These are phyloP conservation scores for Chrysopa pallens DNA, from an alignment of 1,140 invertebrate species.

Conservation along the genomic window DNA sequence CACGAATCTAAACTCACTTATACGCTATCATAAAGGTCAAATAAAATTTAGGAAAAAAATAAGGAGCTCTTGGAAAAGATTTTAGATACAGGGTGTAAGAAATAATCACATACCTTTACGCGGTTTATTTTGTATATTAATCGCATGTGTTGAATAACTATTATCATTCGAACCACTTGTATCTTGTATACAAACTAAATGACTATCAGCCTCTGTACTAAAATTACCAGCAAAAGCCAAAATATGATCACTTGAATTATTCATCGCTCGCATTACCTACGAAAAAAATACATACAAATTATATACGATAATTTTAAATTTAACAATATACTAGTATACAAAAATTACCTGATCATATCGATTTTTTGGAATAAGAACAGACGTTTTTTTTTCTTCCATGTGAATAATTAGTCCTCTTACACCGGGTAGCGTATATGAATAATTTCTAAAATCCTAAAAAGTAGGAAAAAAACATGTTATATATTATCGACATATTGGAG, in stretches of 20 bases:
- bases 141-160: constrained; percentile 64
- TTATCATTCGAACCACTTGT: constrained; percentile 45
- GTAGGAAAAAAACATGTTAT: no score
- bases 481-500: no score
- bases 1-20: no score
- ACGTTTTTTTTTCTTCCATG: constrained; percentile 69
- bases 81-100: no score
- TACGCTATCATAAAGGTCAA: no score
- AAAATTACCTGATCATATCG: constrained; percentile 53
- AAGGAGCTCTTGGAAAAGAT: no score
- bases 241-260: constrained; percentile 71
- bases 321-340: neutral
- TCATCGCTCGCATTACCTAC: constrained; percentile 57
- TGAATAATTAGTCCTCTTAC: constrained; percentile 65
- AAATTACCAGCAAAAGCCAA: constrained; percentile 70
- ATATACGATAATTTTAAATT: neutral
- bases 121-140: constrained; percentile 70
- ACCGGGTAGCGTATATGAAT: constrained; percentile 62
- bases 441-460: constrained; percentile 64
- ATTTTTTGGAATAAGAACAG: constrained; percentile 61
- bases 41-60: no score
- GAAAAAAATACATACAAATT: constrained; percentile 5
- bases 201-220: constrained; percentile 63
- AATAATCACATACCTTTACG: constrained; percentile 44
- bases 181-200: constrained; percentile 73